Percentiles rank a stretch among this genome's conserved stretches.
phyloP scores from a whole-genome alignment of 2,888 invertebrate genomes.

The Drosophila ustulata region DNA sequence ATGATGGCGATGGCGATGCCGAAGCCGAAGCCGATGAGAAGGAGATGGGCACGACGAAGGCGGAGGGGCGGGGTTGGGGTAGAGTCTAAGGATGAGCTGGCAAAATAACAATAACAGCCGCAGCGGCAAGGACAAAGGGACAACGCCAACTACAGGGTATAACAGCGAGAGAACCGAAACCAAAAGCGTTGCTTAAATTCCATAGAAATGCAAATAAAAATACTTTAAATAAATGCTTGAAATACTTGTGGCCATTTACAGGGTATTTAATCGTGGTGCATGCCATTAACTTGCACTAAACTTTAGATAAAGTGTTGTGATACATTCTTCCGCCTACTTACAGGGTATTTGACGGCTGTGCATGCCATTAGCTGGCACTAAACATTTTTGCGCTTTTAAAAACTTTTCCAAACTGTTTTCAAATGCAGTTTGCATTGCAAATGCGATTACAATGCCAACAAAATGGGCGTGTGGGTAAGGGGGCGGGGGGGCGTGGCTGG shows the following conservation, averaged over 20 bases:
- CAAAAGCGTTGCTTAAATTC: neutral
- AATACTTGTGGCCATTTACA: no score
- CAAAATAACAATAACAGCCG: constrained; percentile 11
- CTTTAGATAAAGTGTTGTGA: no score
- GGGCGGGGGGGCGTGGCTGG: neutral
- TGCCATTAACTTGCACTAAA: no score
- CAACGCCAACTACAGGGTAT: neutral
- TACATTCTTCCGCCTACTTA: neutral
- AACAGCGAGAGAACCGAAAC: neutral
- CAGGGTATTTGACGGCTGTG: neutral
- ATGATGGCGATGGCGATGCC: constrained; percentile 11
- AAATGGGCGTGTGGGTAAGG: neutral
- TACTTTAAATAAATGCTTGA: no score
- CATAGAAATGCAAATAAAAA: no score
- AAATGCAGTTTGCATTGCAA: constrained; percentile 33
- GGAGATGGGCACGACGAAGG: neutral
- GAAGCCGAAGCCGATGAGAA: neutral
- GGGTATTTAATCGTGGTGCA: no score
- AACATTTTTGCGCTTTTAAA: constrained; percentile 5
- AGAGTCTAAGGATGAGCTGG: constrained; percentile 47
- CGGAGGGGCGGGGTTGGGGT: neutral
- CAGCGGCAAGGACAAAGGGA: constrained; percentile 1
- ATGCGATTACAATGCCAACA: constrained; percentile 18
- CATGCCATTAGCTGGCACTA: neutral
- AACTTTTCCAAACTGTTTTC: constrained; percentile 8